A percentile compares a stretch with the other conserved stretches of the same genome.
Evolutionary conservation across 1,140 invertebrate species (phyloP).

Genomic region (Monomorium pharaonis): DNA sequence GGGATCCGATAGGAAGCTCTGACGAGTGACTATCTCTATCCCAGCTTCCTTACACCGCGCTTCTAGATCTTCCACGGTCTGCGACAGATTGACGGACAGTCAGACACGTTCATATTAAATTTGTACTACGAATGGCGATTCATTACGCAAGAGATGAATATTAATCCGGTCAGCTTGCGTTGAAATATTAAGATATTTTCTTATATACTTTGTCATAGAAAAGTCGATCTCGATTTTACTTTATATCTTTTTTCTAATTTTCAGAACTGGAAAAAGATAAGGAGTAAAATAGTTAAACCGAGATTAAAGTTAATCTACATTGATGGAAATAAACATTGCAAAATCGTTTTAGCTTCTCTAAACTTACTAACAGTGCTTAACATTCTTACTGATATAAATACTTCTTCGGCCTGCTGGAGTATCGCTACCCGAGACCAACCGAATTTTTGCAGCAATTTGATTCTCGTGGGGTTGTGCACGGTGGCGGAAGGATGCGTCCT

Average conservation of each 20-base stretch:
- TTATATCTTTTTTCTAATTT: too few species aligned
- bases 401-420: conserved; percentile 99
- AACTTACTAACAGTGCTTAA: background rate
- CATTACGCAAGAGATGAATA: background rate
- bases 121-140: background rate
- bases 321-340: too few species aligned
- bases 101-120: background rate
- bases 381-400: conserved; percentile 96
- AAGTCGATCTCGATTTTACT: background rate
- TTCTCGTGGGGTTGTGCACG: conserved; percentile 99
- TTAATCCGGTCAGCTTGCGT: background rate
- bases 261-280: too few species aligned
- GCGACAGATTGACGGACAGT: conserved; percentile 57
- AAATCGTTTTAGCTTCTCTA: background rate
- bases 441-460: conserved; percentile 98
- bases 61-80: conserved; percentile 99
- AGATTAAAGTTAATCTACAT: too few species aligned
- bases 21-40: conserved; percentile 97
- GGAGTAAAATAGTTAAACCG: too few species aligned
- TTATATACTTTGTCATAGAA: background rate
- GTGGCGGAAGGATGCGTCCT: conserved; percentile 99
- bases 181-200: background rate
- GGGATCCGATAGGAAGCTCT: conserved; percentile 98
- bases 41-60: conserved; percentile 95
- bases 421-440: conserved; percentile 99